Evolutionary conservation across 2,113 vertebrate species (phyloP).

Genomic region (Trematocara stigmaticum): DNA sequence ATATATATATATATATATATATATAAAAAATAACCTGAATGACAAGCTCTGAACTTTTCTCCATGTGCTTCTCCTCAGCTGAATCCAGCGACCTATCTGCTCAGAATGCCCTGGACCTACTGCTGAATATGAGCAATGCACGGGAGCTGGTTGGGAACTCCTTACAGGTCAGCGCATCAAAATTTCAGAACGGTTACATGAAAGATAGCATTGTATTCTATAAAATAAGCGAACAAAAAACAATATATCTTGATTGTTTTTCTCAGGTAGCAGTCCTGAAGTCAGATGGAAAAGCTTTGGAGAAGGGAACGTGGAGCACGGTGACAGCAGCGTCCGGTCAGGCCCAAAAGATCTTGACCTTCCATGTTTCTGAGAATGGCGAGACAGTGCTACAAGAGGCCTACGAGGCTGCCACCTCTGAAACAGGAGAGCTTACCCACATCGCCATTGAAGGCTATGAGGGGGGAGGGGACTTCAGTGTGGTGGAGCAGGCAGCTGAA

Average conservation of each 20-base stretch:
- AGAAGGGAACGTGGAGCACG: slow-evolving; percentile 51
- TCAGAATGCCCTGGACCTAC: slow-evolving; percentile 87
- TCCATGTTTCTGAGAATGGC: slow-evolving; percentile 82
- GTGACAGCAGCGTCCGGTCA: slow-evolving; percentile 37
- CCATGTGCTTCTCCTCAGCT: slow-evolving; percentile 61
- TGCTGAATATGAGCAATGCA: slow-evolving; percentile 91
- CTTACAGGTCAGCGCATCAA: slow-evolving; percentile 77
- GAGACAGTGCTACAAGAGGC: slow-evolving; percentile 74
- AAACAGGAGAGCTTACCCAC: slow-evolving; percentile 76
- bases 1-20: too few species aligned
- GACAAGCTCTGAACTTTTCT: neutral
- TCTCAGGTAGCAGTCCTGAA: slow-evolving; percentile 81
- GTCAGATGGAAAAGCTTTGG: slow-evolving; percentile 68
- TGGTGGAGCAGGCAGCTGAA: slow-evolving; percentile 78
- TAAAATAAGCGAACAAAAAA: neutral
- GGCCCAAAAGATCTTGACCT: slow-evolving; percentile 81
- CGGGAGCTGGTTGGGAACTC: slow-evolving; percentile 79
- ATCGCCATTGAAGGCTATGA: slow-evolving; percentile 79
- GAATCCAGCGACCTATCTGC: slow-evolving; percentile 82
- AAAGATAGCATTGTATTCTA: neutral
- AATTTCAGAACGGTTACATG: neutral
- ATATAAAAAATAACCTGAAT: neutral
- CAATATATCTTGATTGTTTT: neutral
- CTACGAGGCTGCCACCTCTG: slow-evolving; percentile 65
- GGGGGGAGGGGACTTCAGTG: slow-evolving; percentile 76